A percentile compares a stretch with the other conserved stretches of the same genome.
Conservation (phyloP, 1,140 invertebrate species). For the Drosophila tani region DNA sequence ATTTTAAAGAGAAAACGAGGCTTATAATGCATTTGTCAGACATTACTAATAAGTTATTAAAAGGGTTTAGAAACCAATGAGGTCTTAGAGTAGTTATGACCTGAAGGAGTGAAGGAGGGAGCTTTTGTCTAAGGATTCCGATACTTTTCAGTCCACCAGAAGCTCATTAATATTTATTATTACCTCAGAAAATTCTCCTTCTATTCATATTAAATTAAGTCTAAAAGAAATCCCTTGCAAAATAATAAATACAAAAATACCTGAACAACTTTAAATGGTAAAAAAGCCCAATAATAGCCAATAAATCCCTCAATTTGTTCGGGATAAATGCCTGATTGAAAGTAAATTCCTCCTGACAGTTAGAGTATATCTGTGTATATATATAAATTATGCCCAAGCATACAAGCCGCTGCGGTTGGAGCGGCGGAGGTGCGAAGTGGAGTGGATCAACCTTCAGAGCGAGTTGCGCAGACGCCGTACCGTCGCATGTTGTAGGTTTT, state of each 20-base stretch:
- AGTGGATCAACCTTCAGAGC: constrained; percentile 71
- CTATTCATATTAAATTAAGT: background rate
- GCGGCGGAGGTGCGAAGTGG: constrained; percentile 17
- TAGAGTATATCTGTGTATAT: constrained; percentile 9
- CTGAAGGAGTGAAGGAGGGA: too few species aligned
- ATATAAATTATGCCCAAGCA: constrained; percentile 7
- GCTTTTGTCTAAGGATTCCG: too few species aligned
- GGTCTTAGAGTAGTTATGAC: too few species aligned
- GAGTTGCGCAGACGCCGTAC: constrained; percentile 62
- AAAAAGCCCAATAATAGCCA: too few species aligned
- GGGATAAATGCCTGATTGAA: background rate
- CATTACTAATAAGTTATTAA: too few species aligned
- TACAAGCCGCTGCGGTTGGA: constrained; percentile 7
- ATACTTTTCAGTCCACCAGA: too few species aligned
- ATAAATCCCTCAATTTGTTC: background rate
- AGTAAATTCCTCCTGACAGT: background rate
- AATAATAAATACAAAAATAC: background rate
- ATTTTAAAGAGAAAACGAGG: background rate
- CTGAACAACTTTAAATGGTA: too few species aligned
- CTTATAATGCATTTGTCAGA: too few species aligned
- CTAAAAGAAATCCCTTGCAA: background rate
- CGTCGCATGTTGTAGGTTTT: constrained; percentile 55
- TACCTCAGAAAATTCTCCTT: background rate
- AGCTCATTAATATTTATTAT: background rate
- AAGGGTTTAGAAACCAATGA: too few species aligned